Evolutionary conservation across 2,113 vertebrate species (phyloP), one percentile per base, ranked within the genome.

Genomic region (Bucco capensis): DNA sequence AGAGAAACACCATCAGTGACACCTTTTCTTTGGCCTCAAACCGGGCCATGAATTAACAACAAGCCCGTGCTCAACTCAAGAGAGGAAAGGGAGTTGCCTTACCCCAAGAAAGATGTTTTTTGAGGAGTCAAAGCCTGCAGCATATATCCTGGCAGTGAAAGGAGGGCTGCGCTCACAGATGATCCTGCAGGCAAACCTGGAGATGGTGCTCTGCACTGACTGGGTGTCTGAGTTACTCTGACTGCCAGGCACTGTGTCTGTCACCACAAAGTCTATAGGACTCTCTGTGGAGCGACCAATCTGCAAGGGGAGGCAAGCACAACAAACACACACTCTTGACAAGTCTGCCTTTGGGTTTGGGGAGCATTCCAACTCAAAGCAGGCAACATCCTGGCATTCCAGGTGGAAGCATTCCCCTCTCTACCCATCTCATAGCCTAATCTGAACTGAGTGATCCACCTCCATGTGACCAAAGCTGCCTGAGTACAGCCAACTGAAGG

Each of bases 51-150:
- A 80, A 44, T 25, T 42, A 16, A 92, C 83, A 76, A 61, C 33
- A 91, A 90, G 53, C 2, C 13, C 57, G 42, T 21, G 47, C 15
- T 70, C 35, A 96, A 54, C 13, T 22, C 1, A 11, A 42, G 40
- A 42, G 40, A 15, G 40, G 40, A 15, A 42, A 42, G 15, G 66
- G 3, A 61, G 64, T 31, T 23, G 50, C 44, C 97, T 98, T 98
- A 99, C 99, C 98, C 99, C 99, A 35, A 99, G 98, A 95, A 99
- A 99, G 95, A 99, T 99, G 97, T 99, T 99, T 97, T 99, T 99
- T 57, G 99, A 99, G 42, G 99, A 99, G 95, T 99, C 99, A 88
- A 99, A 99, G 91, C 99, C 99, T 14, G 99, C 99, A 40, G 99
- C 99, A 37, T 98, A 99, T 98, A 99, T 99, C 88, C 98, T 98